A percentile compares a stretch with the other conserved stretches of the same genome.
Evolutionary conservation across 1,140 invertebrate species (phyloP).

Genomic region (Drosophila gunungcola): DNA sequence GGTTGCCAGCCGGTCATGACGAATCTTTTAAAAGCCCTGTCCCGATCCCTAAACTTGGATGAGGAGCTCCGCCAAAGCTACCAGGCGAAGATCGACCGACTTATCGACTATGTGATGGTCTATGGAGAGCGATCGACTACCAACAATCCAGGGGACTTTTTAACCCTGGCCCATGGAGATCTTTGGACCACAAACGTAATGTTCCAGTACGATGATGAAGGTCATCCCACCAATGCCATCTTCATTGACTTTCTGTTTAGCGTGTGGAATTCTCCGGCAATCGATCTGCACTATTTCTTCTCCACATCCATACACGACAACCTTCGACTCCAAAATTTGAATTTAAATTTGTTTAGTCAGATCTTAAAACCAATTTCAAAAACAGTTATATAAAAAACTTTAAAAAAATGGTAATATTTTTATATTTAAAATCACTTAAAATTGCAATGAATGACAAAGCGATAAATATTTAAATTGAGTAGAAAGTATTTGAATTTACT

Average conservation of each 20-base stretch:
- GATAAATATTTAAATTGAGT: no score
- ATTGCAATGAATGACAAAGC: no score
- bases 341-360: no score
- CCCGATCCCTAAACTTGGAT: conserved; percentile 40
- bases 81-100: conserved; percentile 43
- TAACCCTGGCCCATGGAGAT: conserved; percentile 88
- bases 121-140: conserved; percentile 53
- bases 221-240: conserved; percentile 49
- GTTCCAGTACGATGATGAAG: conserved; percentile 86
- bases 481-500: no score
- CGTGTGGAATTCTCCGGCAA: conserved; percentile 24
- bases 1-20: conserved; percentile 41
- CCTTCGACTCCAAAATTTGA: not conserved
- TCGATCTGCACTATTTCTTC: conserved; percentile 26
- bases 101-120: conserved; percentile 51
- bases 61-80: conserved; percentile 39
- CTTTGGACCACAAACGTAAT: conserved; percentile 89
- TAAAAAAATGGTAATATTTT: no score
- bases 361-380: no score
- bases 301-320: conserved; percentile 13
- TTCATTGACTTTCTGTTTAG: conserved; percentile 62
- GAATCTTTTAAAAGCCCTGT: conserved; percentile 40
- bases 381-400: no score
- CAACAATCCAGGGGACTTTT: conserved; percentile 85
- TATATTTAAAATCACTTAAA: no score